A percentile compares a stretch with the other conserved stretches of the same genome.
phyloP scores from a whole-genome alignment of 2,888 invertebrate species.

The Ochropacha duplaris region DNA sequence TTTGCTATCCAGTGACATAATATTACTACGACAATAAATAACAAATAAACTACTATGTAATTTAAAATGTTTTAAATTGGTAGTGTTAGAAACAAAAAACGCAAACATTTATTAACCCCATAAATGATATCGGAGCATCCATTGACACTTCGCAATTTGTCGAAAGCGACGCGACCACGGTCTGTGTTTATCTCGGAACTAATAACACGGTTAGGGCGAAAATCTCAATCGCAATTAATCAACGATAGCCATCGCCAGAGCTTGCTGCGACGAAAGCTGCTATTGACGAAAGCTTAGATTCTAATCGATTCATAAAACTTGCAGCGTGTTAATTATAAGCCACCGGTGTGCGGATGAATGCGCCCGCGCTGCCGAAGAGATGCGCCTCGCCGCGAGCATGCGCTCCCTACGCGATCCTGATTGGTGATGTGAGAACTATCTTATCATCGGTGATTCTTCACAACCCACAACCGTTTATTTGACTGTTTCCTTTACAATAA shows the following conservation, averaged over 20 bases:
- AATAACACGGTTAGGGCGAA: constrained; percentile 74
- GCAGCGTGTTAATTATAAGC: constrained; percentile 83
- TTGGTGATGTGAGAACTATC: constrained; percentile 67
- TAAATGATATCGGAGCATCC: constrained; percentile 58
- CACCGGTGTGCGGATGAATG: constrained; percentile 71
- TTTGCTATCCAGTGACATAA: too few relatives aligned
- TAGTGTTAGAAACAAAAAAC: constrained; percentile 16
- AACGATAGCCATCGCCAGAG: constrained; percentile 71
- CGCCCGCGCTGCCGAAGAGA: constrained; percentile 34
- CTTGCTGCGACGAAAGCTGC: constrained; percentile 71
- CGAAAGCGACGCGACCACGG: constrained; percentile 54
- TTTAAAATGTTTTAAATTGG: too few relatives aligned
- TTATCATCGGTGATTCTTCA: constrained; percentile 67
- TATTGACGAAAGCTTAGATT: constrained; percentile 83
- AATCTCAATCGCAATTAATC: constrained; percentile 81
- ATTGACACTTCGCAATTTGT: constrained; percentile 71
- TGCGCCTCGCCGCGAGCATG: constrained; percentile 52
- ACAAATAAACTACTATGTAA: too few relatives aligned
- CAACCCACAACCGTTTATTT: constrained; percentile 47
- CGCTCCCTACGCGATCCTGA: constrained; percentile 52
- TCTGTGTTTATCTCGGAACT: constrained; percentile 65
- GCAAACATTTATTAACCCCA: constrained; percentile 18
- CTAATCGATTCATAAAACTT: constrained; percentile 82
- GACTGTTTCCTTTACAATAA: constrained; percentile 65
- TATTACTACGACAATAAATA: not conserved